Base-by-base conservation (phyloP, 2,888 invertebrate species). In the Ormyrus thymus region DNA sequence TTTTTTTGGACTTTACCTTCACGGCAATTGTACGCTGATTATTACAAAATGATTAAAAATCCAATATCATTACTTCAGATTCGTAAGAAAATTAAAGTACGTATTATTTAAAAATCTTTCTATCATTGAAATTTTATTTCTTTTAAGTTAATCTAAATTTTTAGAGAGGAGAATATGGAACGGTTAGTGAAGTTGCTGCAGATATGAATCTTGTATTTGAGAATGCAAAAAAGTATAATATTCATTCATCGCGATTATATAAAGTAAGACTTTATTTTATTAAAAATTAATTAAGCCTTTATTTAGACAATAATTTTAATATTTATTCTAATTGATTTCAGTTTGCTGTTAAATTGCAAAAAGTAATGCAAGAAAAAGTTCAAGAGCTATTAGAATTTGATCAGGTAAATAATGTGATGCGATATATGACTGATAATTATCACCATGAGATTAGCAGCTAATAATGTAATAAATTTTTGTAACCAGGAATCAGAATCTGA, bases 141-240 rank as follows among this genome's bases (percentile, higher is more conserved):
- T 56, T 29, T 4, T 11, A 70, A 15, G 59, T 1, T 13, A 1
- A 48, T 62, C 69, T 76, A 11, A 29, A 29, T 78, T 86, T 89
- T 7, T 83, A 92, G 85, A 94, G 94, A 83, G 95, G 95, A 45
- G 94, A 93, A 83, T 97, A 97, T 88, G 95, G 95, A 0, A 96
- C 95, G 10, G 92, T 98, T 0, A 95, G 95, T 48, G 97, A 98
- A 89, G 94, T 99, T 59, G 97, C 97, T 0, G 95, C 95, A 0
- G 99, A 99, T 88, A 93, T 99, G 92, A 97, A 97, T 87, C 94
- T 98, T 68, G 97, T 99, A 95, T 97, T 99, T 90, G 97, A 98
- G 88, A 99, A 99, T 91, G 99, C 99, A 10, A 96, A 96, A 88
- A 94, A 95, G 85, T 97, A 97, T 89, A 97, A 97, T 90, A 91